These are phyloP conservation scores for Sinohyriopsis cumingii DNA, from an alignment of 2,888 invertebrate species.

Conservation along the genomic window DNA sequence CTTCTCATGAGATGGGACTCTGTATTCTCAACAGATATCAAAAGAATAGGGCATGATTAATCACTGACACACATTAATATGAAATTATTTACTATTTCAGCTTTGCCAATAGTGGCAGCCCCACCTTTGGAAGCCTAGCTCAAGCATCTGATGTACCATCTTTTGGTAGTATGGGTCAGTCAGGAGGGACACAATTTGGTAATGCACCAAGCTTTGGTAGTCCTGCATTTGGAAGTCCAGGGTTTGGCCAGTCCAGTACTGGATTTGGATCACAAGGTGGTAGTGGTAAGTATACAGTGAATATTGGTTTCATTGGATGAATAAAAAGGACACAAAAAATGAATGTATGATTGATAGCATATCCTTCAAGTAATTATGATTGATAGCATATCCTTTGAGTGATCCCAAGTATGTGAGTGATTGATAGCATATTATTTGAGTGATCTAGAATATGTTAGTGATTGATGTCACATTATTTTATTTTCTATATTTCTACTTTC, in stretches of 20 bases:
- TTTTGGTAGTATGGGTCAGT: slow-evolving; percentile 40
- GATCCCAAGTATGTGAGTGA: too few relatives aligned
- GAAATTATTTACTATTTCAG: slow-evolving; percentile 24
- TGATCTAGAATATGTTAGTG: too few relatives aligned
- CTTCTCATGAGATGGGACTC: too few relatives aligned
- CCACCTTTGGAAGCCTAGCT: slow-evolving; percentile 60
- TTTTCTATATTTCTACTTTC: too few relatives aligned
- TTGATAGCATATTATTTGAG: too few relatives aligned
- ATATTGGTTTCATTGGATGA: neutral
- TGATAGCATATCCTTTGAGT: too few relatives aligned
- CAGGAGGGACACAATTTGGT: slow-evolving; percentile 22
- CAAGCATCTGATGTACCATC: slow-evolving; percentile 46
- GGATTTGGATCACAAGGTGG: slow-evolving; percentile 5
- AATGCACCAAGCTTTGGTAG: slow-evolving; percentile 27
- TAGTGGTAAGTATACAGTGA: slow-evolving; percentile 3
- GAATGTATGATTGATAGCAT: neutral
- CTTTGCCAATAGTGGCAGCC: slow-evolving; percentile 49
- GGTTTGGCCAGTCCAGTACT: neutral
- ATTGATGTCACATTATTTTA: too few relatives aligned
- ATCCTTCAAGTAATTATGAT: too few relatives aligned
- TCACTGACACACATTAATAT: neutral
- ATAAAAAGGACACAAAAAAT: too few relatives aligned
- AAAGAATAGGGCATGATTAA: neutral
- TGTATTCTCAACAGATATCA: too few relatives aligned
- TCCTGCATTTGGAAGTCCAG: slow-evolving; percentile 23